Conservation (phyloP, 2,113 vertebrate species). For the Asarcornis scutulata region DNA sequence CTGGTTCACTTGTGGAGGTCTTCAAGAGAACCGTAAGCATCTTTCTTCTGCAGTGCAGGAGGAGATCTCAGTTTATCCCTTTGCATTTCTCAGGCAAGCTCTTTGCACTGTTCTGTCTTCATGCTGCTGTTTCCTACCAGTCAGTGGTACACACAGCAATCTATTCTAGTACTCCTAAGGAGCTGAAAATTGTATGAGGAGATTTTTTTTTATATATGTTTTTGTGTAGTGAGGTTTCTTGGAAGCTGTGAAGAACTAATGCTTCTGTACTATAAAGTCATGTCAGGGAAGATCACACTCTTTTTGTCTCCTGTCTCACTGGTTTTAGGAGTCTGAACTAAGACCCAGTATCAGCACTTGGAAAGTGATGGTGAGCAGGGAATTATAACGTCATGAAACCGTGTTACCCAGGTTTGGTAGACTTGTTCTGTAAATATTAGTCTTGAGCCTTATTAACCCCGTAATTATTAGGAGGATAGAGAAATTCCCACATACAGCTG, state of each 20-base stretch:
- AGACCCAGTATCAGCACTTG: too few species aligned
- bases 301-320: background rate
- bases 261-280: background rate
- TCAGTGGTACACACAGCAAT: background rate
- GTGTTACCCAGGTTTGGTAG: background rate
- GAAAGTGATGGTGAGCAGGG: background rate
- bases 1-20: background rate
- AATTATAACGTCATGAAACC: background rate
- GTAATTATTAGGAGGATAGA: background rate
- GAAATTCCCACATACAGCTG: background rate
- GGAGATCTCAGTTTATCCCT: background rate
- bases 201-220: too few species aligned
- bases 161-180: background rate
- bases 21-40: rapidly evolving
- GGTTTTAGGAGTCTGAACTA: background rate
- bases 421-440: background rate
- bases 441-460: background rate
- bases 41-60: background rate
- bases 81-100: background rate
- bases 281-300: background rate
- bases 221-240: background rate
- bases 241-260: background rate
- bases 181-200: background rate
- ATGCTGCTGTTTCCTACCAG: background rate
- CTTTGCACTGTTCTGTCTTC: background rate